These are phyloP conservation scores for Carpatolechia fugitivella DNA, from an alignment of 2,888 invertebrate species.

Conservation along the genomic window DNA sequence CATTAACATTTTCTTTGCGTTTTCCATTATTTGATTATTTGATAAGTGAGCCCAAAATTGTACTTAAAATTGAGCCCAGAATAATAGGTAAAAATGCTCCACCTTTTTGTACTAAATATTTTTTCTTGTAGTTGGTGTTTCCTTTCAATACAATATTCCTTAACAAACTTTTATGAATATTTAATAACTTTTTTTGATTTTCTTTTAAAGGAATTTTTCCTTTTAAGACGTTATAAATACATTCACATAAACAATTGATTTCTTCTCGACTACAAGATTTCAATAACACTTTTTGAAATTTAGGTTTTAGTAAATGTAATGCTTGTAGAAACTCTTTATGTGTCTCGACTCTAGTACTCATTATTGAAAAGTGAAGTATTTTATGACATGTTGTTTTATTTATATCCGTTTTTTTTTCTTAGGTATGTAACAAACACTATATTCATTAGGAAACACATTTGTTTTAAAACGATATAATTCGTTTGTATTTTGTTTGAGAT, in stretches of 20 bases:
- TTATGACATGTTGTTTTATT: slow-evolving; percentile 26
- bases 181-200: slow-evolving; percentile 18
- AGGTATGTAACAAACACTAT: slow-evolving; percentile 6
- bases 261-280: too few species aligned
- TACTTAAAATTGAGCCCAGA: slow-evolving; percentile 27
- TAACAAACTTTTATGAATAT: slow-evolving; percentile 18
- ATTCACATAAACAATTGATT: too few species aligned
- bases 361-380: slow-evolving; percentile 26
- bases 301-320: slow-evolving; percentile 23
- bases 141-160: slow-evolving; percentile 18
- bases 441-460: slow-evolving; percentile 22
- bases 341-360: slow-evolving; percentile 25
- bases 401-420: slow-evolving; percentile 23
- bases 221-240: too few species aligned
- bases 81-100: slow-evolving; percentile 28
- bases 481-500: slow-evolving; percentile 29
- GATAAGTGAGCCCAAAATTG: slow-evolving; percentile 16
- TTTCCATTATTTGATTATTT: slow-evolving; percentile 18
- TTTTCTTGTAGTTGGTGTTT: slow-evolving; percentile 21
- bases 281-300: too few species aligned
- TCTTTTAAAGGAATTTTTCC: too few species aligned
- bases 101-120: slow-evolving; percentile 28
- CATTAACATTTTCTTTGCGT: slow-evolving; percentile 26
- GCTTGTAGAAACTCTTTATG: slow-evolving; percentile 23
- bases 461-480: slow-evolving; percentile 27